Conservation (phyloP, 2,888 invertebrate species). For the Acronicta leporina region DNA sequence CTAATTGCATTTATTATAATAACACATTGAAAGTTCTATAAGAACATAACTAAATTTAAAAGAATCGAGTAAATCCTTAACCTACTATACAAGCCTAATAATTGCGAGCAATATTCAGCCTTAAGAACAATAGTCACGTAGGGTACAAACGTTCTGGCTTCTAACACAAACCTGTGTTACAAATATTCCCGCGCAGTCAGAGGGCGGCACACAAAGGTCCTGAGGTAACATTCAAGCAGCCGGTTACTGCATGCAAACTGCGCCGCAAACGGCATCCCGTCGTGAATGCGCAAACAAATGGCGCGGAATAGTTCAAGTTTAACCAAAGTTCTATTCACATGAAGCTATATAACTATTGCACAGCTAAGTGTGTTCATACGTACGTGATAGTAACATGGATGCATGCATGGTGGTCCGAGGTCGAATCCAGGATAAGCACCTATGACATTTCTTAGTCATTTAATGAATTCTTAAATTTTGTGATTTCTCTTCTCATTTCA, state of each 20-base stretch:
- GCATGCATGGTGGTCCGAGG: too few relatives aligned
- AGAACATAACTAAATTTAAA: too few relatives aligned
- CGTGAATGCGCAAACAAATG: conserved; percentile 19
- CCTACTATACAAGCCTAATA: background rate
- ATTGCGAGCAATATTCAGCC: background rate
- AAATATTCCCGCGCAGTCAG: conserved; percentile 3
- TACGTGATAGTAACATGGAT: too few relatives aligned
- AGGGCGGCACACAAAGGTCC: conserved; percentile 9
- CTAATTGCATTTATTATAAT: too few relatives aligned
- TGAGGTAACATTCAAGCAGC: conserved; percentile 1
- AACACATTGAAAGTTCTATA: too few relatives aligned
- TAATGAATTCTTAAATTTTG: too few relatives aligned
- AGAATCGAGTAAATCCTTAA: too few relatives aligned
- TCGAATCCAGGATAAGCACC: too few relatives aligned
- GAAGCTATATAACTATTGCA: background rate
- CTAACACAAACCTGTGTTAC: background rate
- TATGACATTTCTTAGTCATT: too few relatives aligned
- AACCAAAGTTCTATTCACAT: conserved; percentile 13
- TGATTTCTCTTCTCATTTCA: too few relatives aligned
- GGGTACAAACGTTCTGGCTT: background rate
- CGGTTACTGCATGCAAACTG: conserved; percentile 35
- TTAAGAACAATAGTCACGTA: conserved; percentile 15
- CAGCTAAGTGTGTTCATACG: too few relatives aligned
- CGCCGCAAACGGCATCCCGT: conserved; percentile 7
- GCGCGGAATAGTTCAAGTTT: conserved; percentile 23